Conservation (phyloP, 2,888 invertebrate genomes). For the Endomychus coccineus region DNA sequence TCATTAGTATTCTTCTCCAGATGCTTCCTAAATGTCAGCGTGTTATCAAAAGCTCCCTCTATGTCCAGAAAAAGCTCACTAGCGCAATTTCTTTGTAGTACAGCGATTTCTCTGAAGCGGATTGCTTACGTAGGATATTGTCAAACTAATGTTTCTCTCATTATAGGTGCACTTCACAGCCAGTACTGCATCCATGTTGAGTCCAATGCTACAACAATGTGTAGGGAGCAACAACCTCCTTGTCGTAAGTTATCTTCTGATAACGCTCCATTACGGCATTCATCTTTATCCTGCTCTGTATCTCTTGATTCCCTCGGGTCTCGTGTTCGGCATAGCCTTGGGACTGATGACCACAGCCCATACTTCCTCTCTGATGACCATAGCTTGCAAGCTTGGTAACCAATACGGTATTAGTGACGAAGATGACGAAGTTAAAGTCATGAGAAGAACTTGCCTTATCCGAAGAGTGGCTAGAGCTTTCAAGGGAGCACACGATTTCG, state of each 20-base stretch:
- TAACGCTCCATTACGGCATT: conserved; percentile 54
- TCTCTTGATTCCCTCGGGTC: conserved; percentile 48
- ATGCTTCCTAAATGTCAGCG: too few species aligned
- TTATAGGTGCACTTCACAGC: conserved; percentile 37
- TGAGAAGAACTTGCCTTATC: conserved; percentile 37
- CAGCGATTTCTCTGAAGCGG: too few species aligned
- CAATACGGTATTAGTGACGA: conserved; percentile 44
- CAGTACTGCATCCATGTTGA: conserved; percentile 46
- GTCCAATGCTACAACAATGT: conserved; percentile 46
- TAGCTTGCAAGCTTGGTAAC: conserved; percentile 42
- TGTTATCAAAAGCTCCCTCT: too few species aligned
- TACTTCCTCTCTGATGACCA: conserved; percentile 42
- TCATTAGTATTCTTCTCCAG: too few species aligned
- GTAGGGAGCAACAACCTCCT: conserved; percentile 47
- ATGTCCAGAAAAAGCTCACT: too few species aligned
- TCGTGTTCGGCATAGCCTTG: conserved; percentile 52
- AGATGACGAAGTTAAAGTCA: conserved; percentile 28
- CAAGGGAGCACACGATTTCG: conserved; percentile 51
- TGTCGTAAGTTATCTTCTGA: conserved; percentile 20
- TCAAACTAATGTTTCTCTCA: too few species aligned
- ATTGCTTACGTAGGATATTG: too few species aligned
- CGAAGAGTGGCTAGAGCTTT: conserved; percentile 49
- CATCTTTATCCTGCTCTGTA: conserved; percentile 52
- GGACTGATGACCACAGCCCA: conserved; percentile 39
- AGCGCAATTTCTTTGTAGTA: too few species aligned